Base-by-base conservation (phyloP, 2,113 vertebrate species). In the Neodon shergylaensis region DNA sequence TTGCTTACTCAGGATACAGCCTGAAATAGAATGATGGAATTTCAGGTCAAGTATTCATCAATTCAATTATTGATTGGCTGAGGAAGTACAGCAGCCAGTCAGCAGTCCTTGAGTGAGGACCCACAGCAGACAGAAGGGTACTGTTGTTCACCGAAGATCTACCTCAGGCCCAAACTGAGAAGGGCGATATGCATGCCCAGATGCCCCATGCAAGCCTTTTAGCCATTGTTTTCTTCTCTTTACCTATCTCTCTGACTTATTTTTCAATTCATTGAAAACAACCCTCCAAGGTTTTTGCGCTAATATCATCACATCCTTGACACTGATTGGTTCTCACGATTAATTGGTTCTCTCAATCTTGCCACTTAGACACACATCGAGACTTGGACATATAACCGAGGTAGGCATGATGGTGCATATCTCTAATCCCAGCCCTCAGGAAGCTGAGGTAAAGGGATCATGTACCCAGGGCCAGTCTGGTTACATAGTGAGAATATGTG, bases 31-130 rank as follows among this genome's bases (percentile, higher is more conserved):
- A 72, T 47, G 9, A 79, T 85, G 87, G 68, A 52, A 94, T 90
- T 89, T 63, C 54, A 92, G 90, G 91, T 79, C 91, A 96, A 94
- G 70, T 79, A 81, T 31, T 68, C 82, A 90, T 79, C 81, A 83
- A 36, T 87, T 92, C 88, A 61, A 52, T n/a, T 90, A 83, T 66
- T 90, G 96, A 94, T 49, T 78, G 93, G 73, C 31, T n/a, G 58
- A 73, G 52, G 17, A 16, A 63, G 76, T 44, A 21, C 26, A 24
- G 5, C 33, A 77, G 52, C 26, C 54, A 86, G 31, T 95, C 52
- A 72, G 47, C 73, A 77, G 1, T 74, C 24, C 7, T 92, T 79
- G 10, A 2, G 12, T 5, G 52, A 65, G 22, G 14, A 16, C 26
- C 7, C 49, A 31, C 3, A 49, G 22, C 44, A n/a, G 28, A 49